Conservation (phyloP, 2,113 vertebrate genomes). For the Sapajus apella region DNA sequence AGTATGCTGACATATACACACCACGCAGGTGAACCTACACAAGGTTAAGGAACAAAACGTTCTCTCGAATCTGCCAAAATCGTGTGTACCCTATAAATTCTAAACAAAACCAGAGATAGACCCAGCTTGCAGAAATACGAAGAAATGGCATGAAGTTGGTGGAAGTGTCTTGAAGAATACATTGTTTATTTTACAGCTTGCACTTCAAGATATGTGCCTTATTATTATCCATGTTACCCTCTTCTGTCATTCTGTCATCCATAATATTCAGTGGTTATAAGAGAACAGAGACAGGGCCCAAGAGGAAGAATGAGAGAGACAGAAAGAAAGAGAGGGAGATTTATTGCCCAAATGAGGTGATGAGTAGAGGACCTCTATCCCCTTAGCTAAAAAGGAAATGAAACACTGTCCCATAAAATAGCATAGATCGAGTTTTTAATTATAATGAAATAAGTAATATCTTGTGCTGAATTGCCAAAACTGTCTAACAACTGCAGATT, state of each 20-base stretch:
- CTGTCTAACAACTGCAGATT: rapidly evolving
- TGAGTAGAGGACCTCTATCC: background rate
- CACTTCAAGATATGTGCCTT: background rate
- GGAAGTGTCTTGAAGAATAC: background rate
- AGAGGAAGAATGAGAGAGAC: background rate
- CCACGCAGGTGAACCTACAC: rapidly evolving
- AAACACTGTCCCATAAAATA: background rate
- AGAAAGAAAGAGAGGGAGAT: background rate
- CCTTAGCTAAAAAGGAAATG: background rate
- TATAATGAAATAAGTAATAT: background rate
- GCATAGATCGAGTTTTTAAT: background rate
- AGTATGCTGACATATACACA: background rate
- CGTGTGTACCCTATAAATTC: background rate
- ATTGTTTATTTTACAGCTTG: background rate
- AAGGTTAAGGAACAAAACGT: background rate
- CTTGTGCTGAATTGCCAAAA: background rate
- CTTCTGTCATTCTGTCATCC: background rate
- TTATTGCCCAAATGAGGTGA: background rate
- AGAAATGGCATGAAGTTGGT: background rate
- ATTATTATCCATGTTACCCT: background rate
- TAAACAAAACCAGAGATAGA: background rate
- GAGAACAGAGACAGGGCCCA: background rate
- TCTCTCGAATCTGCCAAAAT: background rate
- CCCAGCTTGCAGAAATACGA: background rate
- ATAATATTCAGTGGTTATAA: background rate